Evolutionary conservation across 1,140 invertebrate genomes (phyloP).

Genomic region (Pseudomyrmex sp.): DNA sequence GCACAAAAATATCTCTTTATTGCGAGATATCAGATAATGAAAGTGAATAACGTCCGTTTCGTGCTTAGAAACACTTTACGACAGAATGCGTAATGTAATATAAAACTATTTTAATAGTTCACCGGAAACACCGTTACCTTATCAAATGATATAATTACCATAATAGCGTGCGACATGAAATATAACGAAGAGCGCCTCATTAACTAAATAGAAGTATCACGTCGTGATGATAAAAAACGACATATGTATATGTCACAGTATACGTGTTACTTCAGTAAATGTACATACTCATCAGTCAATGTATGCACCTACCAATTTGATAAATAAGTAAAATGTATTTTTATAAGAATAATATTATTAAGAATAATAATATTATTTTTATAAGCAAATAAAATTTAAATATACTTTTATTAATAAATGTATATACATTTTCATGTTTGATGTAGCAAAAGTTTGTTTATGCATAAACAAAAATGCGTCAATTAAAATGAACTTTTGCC

Average conservation of each 20-base stretch:
- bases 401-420: too few relatives aligned
- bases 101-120: slow-evolving; percentile 24
- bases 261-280: too few relatives aligned
- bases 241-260: not conserved
- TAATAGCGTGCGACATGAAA: slow-evolving; percentile 10
- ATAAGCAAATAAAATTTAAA: too few relatives aligned
- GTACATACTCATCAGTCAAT: too few relatives aligned
- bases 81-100: slow-evolving; percentile 8
- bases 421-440: too few relatives aligned
- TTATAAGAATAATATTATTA: too few relatives aligned
- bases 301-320: too few relatives aligned
- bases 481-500: too few relatives aligned
- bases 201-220: slow-evolving; percentile 10
- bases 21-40: slow-evolving; percentile 16
- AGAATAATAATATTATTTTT: too few relatives aligned
- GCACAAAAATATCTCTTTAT: slow-evolving; percentile 1
- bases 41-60: slow-evolving; percentile 24
- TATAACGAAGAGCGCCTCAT: not conserved
- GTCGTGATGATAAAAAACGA: not conserved
- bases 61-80: slow-evolving; percentile 26
- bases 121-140: not conserved
- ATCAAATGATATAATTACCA: slow-evolving; percentile 15
- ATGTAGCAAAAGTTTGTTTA: too few relatives aligned
- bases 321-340: too few relatives aligned
- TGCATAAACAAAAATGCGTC: too few relatives aligned